Evolutionary conservation across 2,113 vertebrate genomes (phyloP).

Genomic region (Bettongia penicillata): DNA sequence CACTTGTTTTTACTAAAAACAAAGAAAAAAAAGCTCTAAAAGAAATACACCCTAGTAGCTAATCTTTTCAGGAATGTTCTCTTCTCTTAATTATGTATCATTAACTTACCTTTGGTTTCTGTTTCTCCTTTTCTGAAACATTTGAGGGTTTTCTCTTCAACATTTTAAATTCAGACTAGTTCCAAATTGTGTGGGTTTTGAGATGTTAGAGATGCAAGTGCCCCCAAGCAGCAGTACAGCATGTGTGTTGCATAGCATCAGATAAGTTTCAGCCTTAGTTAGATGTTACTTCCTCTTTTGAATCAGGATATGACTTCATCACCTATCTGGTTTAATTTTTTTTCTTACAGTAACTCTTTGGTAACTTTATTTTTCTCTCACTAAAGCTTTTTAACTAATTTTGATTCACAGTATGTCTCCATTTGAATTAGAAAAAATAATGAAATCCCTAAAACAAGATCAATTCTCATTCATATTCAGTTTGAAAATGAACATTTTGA

Average conservation of each 20-base stretch:
- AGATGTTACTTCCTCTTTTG: constrained; percentile 80
- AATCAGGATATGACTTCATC: constrained; percentile 83
- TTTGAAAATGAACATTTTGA: constrained; percentile 28
- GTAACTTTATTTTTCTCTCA: constrained; percentile 39
- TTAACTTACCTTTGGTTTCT: constrained; percentile 90
- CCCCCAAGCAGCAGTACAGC: neutral
- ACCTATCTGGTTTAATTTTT: constrained; percentile 19
- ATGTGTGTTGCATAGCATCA: neutral
- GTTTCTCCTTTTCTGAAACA: constrained; percentile 89
- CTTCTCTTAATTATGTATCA: constrained; percentile 25
- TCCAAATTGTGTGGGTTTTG: constrained; percentile 27
- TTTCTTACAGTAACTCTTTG: constrained; percentile 47
- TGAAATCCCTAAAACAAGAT: constrained; percentile 15
- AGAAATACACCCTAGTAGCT: neutral
- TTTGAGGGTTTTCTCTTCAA: constrained; percentile 90
- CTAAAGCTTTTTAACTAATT: neutral
- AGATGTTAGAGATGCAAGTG: constrained; percentile 53
- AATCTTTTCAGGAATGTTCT: neutral
- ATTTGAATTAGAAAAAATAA: neutral
- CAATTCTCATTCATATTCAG: neutral
- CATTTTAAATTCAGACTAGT: constrained; percentile 81
- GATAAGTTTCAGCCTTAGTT: constrained; percentile 37
- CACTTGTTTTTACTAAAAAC: constrained; percentile 31
- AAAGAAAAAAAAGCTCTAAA: neutral
- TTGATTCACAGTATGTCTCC: neutral